Evolutionary conservation across 2,113 vertebrate species (phyloP).

Genomic region (Vimba vimba): DNA sequence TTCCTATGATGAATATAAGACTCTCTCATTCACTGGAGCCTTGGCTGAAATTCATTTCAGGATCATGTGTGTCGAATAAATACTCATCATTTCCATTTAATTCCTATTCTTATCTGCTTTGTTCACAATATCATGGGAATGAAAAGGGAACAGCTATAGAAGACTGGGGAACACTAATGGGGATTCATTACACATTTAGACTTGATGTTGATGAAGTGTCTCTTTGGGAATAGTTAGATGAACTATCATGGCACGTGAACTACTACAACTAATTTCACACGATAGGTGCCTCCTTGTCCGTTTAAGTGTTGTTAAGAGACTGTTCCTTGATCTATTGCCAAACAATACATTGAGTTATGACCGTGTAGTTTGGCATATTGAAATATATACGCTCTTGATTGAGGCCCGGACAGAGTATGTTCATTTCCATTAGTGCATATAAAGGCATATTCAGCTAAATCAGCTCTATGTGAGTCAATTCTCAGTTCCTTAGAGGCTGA

Average conservation of each 20-base stretch:
- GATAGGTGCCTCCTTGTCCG: neutral
- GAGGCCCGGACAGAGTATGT: neutral
- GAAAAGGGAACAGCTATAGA: neutral
- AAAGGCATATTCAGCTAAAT: conserved; percentile 29
- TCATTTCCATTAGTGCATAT: neutral
- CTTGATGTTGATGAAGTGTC: neutral
- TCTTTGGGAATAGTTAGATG: neutral
- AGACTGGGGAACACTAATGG: neutral
- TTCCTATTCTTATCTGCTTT: neutral
- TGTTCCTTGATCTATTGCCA: neutral
- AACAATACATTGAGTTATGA: neutral
- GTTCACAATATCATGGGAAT: neutral
- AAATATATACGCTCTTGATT: neutral
- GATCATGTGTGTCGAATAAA: conserved; percentile 2
- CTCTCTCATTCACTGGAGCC: neutral
- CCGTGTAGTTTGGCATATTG: neutral
- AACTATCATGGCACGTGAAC: neutral
- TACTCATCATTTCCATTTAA: neutral
- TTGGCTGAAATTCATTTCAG: neutral
- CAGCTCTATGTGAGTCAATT: neutral
- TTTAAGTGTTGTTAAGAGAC: neutral
- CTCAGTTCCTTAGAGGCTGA: neutral
- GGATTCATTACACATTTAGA: neutral
- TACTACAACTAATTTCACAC: neutral
- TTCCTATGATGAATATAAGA: neutral